Conservation (phyloP, 2,888 invertebrate species). For the Drosophila putrida region DNA sequence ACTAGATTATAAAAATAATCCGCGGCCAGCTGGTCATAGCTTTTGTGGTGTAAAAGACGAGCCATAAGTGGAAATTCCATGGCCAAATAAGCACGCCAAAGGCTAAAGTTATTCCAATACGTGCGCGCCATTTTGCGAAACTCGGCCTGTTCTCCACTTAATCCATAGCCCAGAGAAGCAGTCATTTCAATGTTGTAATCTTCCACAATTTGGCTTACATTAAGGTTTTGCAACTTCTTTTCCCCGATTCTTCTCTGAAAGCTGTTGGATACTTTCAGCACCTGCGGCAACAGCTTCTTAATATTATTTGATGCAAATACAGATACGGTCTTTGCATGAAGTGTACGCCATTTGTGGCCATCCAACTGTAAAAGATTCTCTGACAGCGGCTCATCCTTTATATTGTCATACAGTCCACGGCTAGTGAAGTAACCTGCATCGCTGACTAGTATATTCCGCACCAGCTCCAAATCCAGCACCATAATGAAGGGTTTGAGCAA, state of each 20-base stretch:
- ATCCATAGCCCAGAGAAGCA: constrained; percentile 85
- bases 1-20: constrained; percentile 78
- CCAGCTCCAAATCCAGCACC: constrained; percentile 82
- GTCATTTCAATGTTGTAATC: constrained; percentile 86
- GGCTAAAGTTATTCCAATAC: constrained; percentile 61
- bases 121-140: constrained; percentile 79
- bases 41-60: constrained; percentile 65
- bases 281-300: constrained; percentile 68
- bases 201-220: constrained; percentile 85
- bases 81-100: constrained; percentile 69
- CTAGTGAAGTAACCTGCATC: constrained; percentile 81
- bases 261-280: constrained; percentile 63
- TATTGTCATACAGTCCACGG: constrained; percentile 82
- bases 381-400: constrained; percentile 83
- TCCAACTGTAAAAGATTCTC: constrained; percentile 85
- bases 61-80: constrained; percentile 73
- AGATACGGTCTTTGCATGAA: constrained; percentile 76
- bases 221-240: constrained; percentile 57
- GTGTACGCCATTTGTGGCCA: constrained; percentile 83
- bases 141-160: constrained; percentile 84
- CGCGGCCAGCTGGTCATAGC: constrained; percentile 55
- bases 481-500: constrained; percentile 76
- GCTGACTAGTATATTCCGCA: constrained; percentile 76
- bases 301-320: constrained; percentile 78
- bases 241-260: constrained; percentile 69